A percentile compares a stretch with the other conserved stretches of the same genome.
phyloP scores from a whole-genome alignment of 2,888 invertebrate species.

The Anthophora plumipes region DNA sequence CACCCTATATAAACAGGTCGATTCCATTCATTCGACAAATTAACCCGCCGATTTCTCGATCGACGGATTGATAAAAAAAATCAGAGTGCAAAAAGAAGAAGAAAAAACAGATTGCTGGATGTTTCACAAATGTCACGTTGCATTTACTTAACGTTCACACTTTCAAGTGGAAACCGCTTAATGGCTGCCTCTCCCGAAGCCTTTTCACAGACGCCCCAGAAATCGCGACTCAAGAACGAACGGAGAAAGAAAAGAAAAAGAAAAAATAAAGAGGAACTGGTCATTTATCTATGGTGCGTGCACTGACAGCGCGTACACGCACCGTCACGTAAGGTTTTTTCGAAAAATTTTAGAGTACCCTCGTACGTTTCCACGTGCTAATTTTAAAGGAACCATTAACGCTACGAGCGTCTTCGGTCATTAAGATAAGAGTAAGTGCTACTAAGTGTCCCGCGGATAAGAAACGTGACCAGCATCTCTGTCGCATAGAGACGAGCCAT shows the following conservation, averaged over 20 bases:
- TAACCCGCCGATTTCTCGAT: conserved; percentile 22
- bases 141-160: conserved; percentile 51
- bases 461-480: conserved; percentile 75
- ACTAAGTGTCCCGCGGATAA: conserved; percentile 84
- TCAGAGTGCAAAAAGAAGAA: not conserved
- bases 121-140: conserved; percentile 18
- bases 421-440: conserved; percentile 85
- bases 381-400: conserved; percentile 84
- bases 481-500: conserved; percentile 61
- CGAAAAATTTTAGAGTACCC: conserved; percentile 73
- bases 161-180: conserved; percentile 3
- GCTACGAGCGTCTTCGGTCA: conserved; percentile 82
- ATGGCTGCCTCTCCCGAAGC: not conserved
- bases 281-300: conserved; percentile 33
- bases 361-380: conserved; percentile 74
- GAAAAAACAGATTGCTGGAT: not conserved
- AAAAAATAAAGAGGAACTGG: not conserved
- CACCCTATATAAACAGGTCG: not conserved
- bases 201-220: not conserved
- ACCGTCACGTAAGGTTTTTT: conserved; percentile 45
- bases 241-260: not conserved
- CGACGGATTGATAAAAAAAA: not conserved
- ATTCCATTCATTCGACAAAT: conserved; percentile 37
- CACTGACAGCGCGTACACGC: conserved; percentile 24
- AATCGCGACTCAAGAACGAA: not conserved